Percentiles rank a stretch among this genome's conserved stretches.
Conservation (phyloP, 1,140 invertebrate species). For the Microvelia longipes region DNA sequence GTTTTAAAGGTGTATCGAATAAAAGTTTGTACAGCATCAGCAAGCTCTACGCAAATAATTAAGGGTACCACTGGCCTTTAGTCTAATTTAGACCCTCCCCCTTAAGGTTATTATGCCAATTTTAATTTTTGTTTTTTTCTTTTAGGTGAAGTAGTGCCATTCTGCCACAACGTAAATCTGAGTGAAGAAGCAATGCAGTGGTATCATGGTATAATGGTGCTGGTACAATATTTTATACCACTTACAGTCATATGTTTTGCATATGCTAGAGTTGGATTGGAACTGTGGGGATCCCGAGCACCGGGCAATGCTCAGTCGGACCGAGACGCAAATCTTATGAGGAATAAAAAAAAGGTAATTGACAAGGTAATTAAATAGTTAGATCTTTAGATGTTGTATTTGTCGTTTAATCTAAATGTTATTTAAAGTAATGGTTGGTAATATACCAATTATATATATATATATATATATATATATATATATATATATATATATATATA, state of each 20-base stretch:
- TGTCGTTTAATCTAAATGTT: too few relatives aligned
- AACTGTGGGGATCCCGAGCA: constrained; percentile 34
- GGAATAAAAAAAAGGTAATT: constrained; percentile 38
- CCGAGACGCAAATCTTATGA: constrained; percentile 32
- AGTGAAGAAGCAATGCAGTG: constrained; percentile 20
- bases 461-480: too few relatives aligned
- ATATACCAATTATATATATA: too few relatives aligned
- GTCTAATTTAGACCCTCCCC: too few relatives aligned
- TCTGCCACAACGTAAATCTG: constrained; percentile 27
- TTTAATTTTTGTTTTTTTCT: constrained; percentile 6
- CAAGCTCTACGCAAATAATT: too few relatives aligned
- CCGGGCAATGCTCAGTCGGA: constrained; percentile 34
- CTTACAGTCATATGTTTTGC: constrained; percentile 35
- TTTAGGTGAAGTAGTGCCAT: constrained; percentile 17
- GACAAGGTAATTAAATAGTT: neutral
- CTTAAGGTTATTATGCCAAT: too few relatives aligned
- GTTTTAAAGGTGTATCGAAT: too few relatives aligned
- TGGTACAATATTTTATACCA: constrained; percentile 37
- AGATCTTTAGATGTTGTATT: too few relatives aligned
- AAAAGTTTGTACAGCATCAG: too few relatives aligned
- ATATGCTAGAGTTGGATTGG: constrained; percentile 33
- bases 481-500: too few relatives aligned
- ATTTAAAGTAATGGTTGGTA: too few relatives aligned
- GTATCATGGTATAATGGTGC: constrained; percentile 29
- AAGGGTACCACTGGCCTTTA: too few relatives aligned